Evolutionary conservation across 2,113 vertebrate species (phyloP).

Genomic region (Pachyramphus minor): DNA sequence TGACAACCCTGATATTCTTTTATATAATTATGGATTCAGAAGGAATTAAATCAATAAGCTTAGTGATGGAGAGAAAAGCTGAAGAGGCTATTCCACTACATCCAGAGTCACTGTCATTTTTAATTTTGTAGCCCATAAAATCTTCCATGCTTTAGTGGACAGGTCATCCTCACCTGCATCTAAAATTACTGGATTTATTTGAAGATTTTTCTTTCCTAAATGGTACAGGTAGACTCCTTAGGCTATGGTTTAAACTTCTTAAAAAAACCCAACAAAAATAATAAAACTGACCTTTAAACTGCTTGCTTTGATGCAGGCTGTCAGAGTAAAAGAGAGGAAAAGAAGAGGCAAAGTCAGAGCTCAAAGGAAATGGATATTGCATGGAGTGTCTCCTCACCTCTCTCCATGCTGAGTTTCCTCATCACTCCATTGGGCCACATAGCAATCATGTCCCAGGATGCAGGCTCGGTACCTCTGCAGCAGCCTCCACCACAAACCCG

Average conservation of each 20-base stretch:
- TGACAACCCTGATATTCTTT: background rate
- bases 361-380: background rate
- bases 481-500: background rate
- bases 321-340: background rate
- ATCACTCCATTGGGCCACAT: too few species aligned
- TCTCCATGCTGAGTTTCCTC: background rate
- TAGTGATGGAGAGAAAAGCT: background rate
- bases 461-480: background rate
- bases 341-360: background rate
- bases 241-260: background rate
- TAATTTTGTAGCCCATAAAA: background rate
- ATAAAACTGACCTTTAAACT: background rate
- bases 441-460: rapidly evolving
- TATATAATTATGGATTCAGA: background rate
- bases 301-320: background rate
- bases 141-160: background rate
- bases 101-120: background rate
- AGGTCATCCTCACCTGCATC: background rate
- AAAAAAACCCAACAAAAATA: background rate
- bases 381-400: background rate
- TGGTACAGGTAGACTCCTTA: background rate
- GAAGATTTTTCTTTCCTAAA: background rate
- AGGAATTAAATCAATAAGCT: background rate
- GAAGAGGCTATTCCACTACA: background rate
- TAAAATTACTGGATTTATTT: background rate